Percentiles rank a stretch among this genome's conserved stretches.
Evolutionary conservation across 2,888 invertebrate species (phyloP).

Genomic region (Cheiracanthium punctorium): DNA sequence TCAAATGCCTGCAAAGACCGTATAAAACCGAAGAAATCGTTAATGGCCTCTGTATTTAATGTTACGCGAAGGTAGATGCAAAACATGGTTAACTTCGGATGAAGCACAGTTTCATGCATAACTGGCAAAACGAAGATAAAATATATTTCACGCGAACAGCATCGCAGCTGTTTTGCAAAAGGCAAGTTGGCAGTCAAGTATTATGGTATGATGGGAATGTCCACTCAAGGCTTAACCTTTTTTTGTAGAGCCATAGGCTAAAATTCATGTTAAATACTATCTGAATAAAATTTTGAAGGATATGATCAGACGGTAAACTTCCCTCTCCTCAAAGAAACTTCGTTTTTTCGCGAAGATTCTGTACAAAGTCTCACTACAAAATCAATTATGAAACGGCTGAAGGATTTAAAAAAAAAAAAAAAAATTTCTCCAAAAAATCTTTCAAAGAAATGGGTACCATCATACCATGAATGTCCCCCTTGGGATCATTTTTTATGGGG

Average conservation of each 20-base stretch:
- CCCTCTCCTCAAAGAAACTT: conserved; percentile 18
- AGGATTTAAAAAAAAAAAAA: not conserved
- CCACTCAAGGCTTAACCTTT: conserved; percentile 21
- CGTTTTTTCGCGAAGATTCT: conserved; percentile 46
- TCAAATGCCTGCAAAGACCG: conserved; percentile 7
- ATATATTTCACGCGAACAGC: conserved; percentile 9
- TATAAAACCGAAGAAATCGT: not conserved
- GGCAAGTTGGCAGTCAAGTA: conserved; percentile 13
- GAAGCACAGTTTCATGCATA: conserved; percentile 12
- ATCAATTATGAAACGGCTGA: conserved; percentile 18
- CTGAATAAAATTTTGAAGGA: not conserved
- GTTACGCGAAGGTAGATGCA: conserved; percentile 6
- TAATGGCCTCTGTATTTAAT: conserved; percentile 9
- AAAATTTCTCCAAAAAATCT: not conserved
- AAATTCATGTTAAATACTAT: conserved; percentile 31
- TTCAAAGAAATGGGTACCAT: conserved; percentile 33
- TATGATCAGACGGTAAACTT: not conserved
- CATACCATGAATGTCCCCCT: conserved; percentile 34
- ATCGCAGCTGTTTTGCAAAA: conserved; percentile 8
- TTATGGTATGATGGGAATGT: conserved; percentile 57
- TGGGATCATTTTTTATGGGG: conserved; percentile 29
- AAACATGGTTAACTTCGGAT: conserved; percentile 17
- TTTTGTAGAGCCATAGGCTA: conserved; percentile 33
- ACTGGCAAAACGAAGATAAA: not conserved
- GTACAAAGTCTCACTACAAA: not conserved